These are phyloP conservation scores for Oikopleura dioica DNA, from an alignment of 23 tunicate genomes.

Conservation along the genomic window DNA sequence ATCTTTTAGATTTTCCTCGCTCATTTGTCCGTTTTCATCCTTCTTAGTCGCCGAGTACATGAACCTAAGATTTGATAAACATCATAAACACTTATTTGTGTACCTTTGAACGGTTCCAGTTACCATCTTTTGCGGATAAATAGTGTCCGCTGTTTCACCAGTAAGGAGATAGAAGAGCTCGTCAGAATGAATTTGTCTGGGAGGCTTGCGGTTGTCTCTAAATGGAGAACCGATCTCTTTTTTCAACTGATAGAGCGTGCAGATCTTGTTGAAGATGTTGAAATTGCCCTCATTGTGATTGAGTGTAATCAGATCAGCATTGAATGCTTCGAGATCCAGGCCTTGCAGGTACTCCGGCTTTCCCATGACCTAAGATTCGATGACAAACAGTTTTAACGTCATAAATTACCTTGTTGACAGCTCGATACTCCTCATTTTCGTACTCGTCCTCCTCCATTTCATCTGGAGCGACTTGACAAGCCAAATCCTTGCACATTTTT, in stretches of 20 bases:
- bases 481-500: conserved; percentile 24
- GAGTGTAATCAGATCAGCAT: conserved; percentile 20
- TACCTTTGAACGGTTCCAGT: not conserved
- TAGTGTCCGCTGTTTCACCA: conserved; percentile 24
- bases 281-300: not conserved
- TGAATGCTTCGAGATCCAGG: conserved; percentile 86
- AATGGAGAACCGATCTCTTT: conserved; percentile 55
- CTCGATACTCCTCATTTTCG: conserved; percentile 24
- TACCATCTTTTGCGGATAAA: conserved; percentile 27
- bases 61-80: not conserved
- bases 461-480: conserved; percentile 26
- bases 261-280: conserved; percentile 44
- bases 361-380: conserved; percentile 56
- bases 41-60: no score
- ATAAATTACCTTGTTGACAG: not conserved
- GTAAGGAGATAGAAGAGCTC: conserved; percentile 62
- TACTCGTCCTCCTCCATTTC: conserved; percentile 84
- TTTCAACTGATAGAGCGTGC: conserved; percentile 70
- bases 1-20: conserved; percentile 49
- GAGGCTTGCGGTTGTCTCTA: conserved; percentile 49
- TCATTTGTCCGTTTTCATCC: conserved; percentile 36
- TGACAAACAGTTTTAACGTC: conserved; percentile 31
- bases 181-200: conserved; percentile 40
- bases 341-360: conserved; percentile 72
- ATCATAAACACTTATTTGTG: not conserved